phyloP scores from a whole-genome alignment of 1,140 invertebrate species.

The Saccostrea cuccullata region DNA sequence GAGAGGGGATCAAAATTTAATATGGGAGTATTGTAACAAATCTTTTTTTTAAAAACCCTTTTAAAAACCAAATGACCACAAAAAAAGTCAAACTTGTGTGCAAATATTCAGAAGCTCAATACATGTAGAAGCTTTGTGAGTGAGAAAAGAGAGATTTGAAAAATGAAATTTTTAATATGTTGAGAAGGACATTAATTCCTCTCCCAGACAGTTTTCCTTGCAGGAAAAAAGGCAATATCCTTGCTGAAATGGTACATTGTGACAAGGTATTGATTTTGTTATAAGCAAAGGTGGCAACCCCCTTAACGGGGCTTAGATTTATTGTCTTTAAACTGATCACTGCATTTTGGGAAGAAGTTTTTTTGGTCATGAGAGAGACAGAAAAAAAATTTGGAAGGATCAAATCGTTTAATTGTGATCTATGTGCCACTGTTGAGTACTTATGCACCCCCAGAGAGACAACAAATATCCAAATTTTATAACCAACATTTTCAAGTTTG shows the following conservation, averaged over 20 bases:
- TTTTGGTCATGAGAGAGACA: not conserved
- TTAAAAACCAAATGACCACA: too few relatives aligned
- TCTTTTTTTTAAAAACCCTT: too few relatives aligned
- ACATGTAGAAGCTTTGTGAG: not conserved
- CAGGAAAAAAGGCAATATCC: slow-evolving; percentile 21
- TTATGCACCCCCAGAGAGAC: not conserved
- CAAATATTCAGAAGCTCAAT: too few relatives aligned
- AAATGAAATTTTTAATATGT: slow-evolving; percentile 17
- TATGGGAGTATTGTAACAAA: too few relatives aligned
- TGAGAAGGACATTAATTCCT: slow-evolving; percentile 27
- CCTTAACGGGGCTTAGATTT: slow-evolving; percentile 15
- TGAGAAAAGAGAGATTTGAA: not conserved
- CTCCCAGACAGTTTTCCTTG: slow-evolving; percentile 13
- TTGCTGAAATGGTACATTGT: slow-evolving; percentile 7
- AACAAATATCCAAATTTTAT: not conserved
- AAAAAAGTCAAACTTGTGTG: too few relatives aligned
- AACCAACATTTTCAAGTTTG: not conserved
- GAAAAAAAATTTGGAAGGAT: not conserved
- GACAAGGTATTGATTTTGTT: slow-evolving; percentile 21
- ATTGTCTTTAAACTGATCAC: not conserved
- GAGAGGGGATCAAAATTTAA: too few relatives aligned
- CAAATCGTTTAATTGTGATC: not conserved
- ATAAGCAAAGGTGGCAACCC: slow-evolving; percentile 15
- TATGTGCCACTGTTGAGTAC: not conserved
- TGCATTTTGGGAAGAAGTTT: not conserved